phyloP scores from a whole-genome alignment of 2,797 vertebrate genomes.

The Pelochelys cantorii region DNA sequence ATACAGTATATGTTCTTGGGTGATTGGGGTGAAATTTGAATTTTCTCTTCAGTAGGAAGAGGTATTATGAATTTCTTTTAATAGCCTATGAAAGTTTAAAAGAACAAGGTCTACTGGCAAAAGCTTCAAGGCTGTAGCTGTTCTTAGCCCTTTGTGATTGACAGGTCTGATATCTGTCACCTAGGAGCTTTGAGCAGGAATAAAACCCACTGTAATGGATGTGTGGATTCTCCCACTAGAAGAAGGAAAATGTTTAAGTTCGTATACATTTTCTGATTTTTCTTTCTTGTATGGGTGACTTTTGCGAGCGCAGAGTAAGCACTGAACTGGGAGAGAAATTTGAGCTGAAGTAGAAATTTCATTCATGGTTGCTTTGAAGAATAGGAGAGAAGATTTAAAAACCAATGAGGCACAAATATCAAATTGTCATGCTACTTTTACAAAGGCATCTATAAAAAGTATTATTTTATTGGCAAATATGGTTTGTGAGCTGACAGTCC shows the following conservation, averaged over 20 bases:
- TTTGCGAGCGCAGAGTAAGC: not conserved
- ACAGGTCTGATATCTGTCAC: not conserved
- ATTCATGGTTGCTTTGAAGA: not conserved
- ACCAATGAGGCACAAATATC: not conserved
- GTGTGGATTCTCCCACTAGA: not conserved
- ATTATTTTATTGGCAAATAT: not conserved
- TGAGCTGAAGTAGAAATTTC: not conserved
- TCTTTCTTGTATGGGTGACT: not conserved
- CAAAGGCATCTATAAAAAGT: not conserved
- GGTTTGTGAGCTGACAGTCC: not conserved
- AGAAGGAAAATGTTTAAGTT: too few species aligned
- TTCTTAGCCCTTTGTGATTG: not conserved
- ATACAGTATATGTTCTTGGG: rapidly evolving
- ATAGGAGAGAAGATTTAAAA: not conserved
- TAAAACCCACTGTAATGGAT: not conserved
- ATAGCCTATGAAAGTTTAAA: too few species aligned
- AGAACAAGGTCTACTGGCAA: not conserved
- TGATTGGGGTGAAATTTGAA: not conserved
- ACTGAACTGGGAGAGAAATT: not conserved
- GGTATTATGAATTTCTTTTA: not conserved
- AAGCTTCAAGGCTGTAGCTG: not conserved
- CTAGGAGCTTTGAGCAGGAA: not conserved
- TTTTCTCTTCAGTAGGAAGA: not conserved
- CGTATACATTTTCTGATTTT: not conserved
- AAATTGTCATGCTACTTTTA: not conserved